Conservation (phyloP, 2,113 vertebrate genomes). For the Anarrhichthys ocellatus region DNA sequence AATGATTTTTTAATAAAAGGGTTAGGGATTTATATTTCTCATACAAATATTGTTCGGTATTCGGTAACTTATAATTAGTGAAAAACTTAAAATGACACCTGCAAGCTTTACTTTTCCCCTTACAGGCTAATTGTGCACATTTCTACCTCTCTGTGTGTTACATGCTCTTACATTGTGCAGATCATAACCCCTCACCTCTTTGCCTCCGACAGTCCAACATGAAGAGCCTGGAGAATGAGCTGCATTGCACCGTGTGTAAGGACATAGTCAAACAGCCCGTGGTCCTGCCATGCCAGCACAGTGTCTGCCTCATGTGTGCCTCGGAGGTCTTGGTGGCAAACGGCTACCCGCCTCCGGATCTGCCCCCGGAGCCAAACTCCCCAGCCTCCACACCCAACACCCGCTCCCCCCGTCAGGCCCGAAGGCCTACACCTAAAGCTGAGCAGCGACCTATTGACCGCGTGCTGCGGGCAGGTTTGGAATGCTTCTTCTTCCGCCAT, state of each 20-base stretch:
- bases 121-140: background rate
- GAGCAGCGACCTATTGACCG: slow-evolving; percentile 90
- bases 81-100: background rate
- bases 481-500: background rate
- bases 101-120: background rate
- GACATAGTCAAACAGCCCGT: slow-evolving; percentile 96
- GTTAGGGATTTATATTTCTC: background rate
- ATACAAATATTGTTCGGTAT: background rate
- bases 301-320: slow-evolving; percentile 93
- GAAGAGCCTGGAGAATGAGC: slow-evolving; percentile 96
- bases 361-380: slow-evolving; percentile 93
- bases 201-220: slow-evolving; percentile 88
- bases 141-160: background rate
- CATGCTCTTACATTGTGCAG: background rate
- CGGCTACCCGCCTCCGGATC: slow-evolving; percentile 88
- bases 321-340: slow-evolving; percentile 93
- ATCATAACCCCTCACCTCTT: background rate
- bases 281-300: slow-evolving; percentile 94
- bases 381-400: slow-evolving; percentile 92
- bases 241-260: slow-evolving; percentile 93
- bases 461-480: slow-evolving; percentile 89
- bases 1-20: background rate
- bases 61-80: background rate
- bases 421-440: slow-evolving; percentile 87
- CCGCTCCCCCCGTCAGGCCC: slow-evolving; percentile 91